phyloP scores from a whole-genome alignment of 2,888 invertebrate genomes.

The Metacarcinus magister region DNA sequence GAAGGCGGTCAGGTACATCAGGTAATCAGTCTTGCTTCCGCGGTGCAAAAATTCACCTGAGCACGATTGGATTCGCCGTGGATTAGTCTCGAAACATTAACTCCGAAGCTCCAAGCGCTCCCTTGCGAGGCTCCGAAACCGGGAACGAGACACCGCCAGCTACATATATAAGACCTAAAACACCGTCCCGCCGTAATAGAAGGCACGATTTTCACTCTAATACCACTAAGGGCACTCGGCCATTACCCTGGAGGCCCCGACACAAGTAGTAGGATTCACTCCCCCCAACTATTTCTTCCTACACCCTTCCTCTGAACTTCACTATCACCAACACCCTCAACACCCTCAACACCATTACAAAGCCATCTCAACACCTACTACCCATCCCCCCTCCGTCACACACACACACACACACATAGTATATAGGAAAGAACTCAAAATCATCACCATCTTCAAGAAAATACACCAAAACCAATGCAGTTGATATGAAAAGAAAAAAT shows the following conservation, averaged over 20 bases:
- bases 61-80: conserved; percentile 26
- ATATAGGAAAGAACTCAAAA: neutral
- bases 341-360: too few species aligned
- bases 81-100: conserved; percentile 26
- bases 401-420: conserved; percentile 6
- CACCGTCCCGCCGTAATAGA: conserved; percentile 13
- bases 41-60: conserved; percentile 26
- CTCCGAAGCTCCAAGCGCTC: conserved; percentile 14
- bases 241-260: neutral
- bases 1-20: neutral
- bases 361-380: too few species aligned
- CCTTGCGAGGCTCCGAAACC: neutral
- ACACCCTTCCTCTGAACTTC: too few species aligned
- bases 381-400: neutral
- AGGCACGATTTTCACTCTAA: conserved; percentile 26
- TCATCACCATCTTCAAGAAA: neutral
- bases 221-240: conserved; percentile 26
- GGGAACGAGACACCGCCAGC: conserved; percentile 2
- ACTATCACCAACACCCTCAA: neutral
- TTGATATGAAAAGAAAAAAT: neutral
- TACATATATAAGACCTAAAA: neutral
- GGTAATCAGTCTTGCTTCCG: conserved; percentile 26
- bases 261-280: conserved; percentile 30
- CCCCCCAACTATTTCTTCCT: neutral
- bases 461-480: neutral